Evolutionary conservation across 2,113 vertebrate genomes (phyloP), one percentile per base, ranked within the genome.

Genomic region (Dicrurus megarhynchus): DNA sequence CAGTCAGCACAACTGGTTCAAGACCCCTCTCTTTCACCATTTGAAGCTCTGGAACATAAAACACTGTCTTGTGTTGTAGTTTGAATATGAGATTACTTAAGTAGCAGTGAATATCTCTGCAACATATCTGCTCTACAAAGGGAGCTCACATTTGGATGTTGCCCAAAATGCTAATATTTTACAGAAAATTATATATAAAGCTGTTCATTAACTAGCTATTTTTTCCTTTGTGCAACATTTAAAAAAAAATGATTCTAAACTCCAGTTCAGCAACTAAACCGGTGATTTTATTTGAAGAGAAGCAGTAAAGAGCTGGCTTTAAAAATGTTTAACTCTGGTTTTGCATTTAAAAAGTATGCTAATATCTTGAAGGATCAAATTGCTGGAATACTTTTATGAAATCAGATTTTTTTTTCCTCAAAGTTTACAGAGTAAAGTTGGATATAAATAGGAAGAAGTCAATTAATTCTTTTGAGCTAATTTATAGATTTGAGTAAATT

Each of bases 301-400:
- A 67, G 79, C 55, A 85, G 67, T 94, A 77, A 94, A 96, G 57
- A 90, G 76, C 10, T 73, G 78, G 15, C 82, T 96, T 95, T 96
- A 80, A 77, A 86, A 91, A 88, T 27, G 50, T 93, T 83, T 69
- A 65, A 80, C 63, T 97, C 60, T 50, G 55, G 74, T 94, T 97
- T 96, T 96, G 60, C 95, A 96, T 95, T 96, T 95, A 88, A 94
- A 94, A 96, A 77, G 87, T 90, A 97, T 97, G 95, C 55, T 97
- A 96, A 96, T 95, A 44, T 41, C 19, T 11, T 14, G 49, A 92
- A 65, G 39, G 88, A 94, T 90, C 42, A 80, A 94, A 94, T 90
- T 96, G 44, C 24, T 47, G 16, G 63, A 89, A 95, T 93, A 88
- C 80, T 92, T 87, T 63, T 94, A 70, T 44, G 24, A 91, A 94